phyloP scores from a whole-genome alignment of 2,113 vertebrate genomes.

The Neogale vison region DNA sequence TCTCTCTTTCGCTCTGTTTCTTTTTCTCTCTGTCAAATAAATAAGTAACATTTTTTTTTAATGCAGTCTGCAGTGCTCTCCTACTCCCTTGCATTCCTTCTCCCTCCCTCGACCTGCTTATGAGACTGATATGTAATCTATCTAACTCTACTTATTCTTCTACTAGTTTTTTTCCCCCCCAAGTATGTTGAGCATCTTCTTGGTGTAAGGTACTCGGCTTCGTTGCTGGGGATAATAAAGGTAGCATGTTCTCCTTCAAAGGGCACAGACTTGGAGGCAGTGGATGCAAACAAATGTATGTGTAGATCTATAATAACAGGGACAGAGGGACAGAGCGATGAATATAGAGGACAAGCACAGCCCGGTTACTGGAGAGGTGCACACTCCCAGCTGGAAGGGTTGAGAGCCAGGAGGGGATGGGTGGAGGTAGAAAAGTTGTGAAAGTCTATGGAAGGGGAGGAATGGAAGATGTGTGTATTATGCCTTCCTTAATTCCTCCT shows the following conservation, averaged over 20 bases:
- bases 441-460: background rate
- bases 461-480: background rate
- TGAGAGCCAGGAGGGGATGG: background rate
- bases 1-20: too few relatives aligned
- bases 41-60: too few relatives aligned
- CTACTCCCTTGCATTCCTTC: background rate
- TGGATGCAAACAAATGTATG: background rate
- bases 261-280: background rate
- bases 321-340: background rate
- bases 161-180: background rate
- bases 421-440: background rate
- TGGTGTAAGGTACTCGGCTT: background rate
- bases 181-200: background rate
- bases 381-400: background rate
- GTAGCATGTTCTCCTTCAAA: background rate
- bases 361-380: background rate
- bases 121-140: background rate
- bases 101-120: background rate
- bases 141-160: background rate
- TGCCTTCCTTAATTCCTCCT: background rate
- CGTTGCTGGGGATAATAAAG: background rate
- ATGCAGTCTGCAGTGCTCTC: background rate
- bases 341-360: background rate
- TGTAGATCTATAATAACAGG: background rate
- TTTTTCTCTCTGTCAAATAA: too few relatives aligned